A percentile compares a stretch with the other conserved stretches of the same genome.
phyloP scores from a whole-genome alignment of 2,113 vertebrate species.

The Pipa parva region DNA sequence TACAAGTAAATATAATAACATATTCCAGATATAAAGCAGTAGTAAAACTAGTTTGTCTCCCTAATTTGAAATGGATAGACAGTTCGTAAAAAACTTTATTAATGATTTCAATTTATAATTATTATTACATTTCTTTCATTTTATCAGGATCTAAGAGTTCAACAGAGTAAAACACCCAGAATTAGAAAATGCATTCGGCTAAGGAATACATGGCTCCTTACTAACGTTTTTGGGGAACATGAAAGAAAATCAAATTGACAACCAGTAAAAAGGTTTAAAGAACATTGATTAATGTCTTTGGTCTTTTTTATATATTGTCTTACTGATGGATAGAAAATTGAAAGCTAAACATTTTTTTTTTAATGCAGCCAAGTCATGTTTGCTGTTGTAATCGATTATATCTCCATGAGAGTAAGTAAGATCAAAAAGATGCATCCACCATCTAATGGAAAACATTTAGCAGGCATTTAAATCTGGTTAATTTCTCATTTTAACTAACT shows the following conservation, averaged over 20 bases:
- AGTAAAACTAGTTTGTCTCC: too few species aligned
- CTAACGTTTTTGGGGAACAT: constrained; percentile 46
- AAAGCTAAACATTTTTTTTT: too few species aligned
- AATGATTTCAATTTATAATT: too few species aligned
- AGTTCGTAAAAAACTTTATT: too few species aligned
- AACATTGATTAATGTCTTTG: constrained; percentile 49
- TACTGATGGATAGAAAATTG: constrained; percentile 13
- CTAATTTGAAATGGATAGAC: too few species aligned
- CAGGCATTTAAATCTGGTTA: background rate
- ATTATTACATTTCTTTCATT: too few species aligned
- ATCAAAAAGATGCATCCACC: background rate
- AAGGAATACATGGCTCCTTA: constrained; percentile 35
- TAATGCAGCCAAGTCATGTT: background rate
- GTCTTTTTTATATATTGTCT: background rate
- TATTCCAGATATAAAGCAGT: too few species aligned
- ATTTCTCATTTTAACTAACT: too few species aligned
- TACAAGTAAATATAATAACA: background rate
- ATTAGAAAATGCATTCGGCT: too few species aligned
- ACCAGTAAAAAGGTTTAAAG: constrained; percentile 60
- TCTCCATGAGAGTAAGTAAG: background rate
- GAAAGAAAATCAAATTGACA: constrained; percentile 50
- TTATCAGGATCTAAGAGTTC: too few species aligned
- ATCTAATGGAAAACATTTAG: background rate
- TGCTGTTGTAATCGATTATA: background rate
- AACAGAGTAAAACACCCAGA: too few species aligned